Evolutionary conservation across 2,888 invertebrate species (phyloP).

Genomic region (Pecten maximus): DNA sequence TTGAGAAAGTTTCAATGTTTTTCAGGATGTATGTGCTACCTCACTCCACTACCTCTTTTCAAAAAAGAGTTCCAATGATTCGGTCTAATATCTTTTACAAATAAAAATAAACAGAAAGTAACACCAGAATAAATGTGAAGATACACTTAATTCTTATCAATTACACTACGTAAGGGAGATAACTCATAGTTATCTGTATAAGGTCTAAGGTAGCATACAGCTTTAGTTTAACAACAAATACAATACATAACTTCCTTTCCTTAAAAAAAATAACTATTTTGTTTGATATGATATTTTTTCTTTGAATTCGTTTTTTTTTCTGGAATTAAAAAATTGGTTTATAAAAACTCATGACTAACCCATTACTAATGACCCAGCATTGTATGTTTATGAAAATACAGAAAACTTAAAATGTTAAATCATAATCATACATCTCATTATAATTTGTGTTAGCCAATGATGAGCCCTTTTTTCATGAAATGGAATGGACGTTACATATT

Average conservation of each 20-base stretch:
- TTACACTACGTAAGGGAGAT: too few species aligned
- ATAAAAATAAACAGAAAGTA: background rate
- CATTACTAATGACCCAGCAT: background rate
- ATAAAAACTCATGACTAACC: background rate
- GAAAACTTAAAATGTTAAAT: background rate
- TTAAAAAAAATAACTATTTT: background rate
- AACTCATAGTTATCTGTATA: background rate
- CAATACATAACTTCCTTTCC: background rate
- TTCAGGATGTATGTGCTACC: background rate
- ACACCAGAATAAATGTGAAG: too few species aligned
- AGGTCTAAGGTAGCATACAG: background rate
- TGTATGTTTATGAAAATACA: too few species aligned
- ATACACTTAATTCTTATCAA: too few species aligned
- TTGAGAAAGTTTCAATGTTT: background rate
- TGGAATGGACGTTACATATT: background rate
- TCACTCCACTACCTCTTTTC: background rate
- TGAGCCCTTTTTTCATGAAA: background rate
- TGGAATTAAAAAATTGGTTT: background rate
- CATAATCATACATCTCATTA: background rate
- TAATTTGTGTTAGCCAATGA: background rate
- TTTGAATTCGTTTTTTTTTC: background rate
- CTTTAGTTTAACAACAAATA: background rate
- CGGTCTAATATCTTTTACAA: background rate
- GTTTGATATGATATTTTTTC: background rate
- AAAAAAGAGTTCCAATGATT: background rate